Evolutionary conservation across 1,140 invertebrate genomes (phyloP).

Genomic region (Sinella curviseta): DNA sequence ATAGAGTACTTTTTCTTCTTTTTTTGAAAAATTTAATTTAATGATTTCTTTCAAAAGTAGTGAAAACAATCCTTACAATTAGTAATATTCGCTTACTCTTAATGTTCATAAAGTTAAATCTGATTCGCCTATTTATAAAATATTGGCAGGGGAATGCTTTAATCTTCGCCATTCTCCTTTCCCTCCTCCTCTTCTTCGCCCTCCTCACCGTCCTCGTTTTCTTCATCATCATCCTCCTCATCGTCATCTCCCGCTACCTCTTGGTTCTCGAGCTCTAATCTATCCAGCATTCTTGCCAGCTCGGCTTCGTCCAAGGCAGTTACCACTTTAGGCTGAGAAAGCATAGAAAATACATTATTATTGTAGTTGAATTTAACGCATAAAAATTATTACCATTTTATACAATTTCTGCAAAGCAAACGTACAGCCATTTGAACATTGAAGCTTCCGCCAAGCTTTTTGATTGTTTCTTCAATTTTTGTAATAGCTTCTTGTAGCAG

Average conservation of each 20-base stretch:
- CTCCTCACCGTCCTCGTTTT: slow-evolving; percentile 53
- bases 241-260: slow-evolving; percentile 90
- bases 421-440: slow-evolving; percentile 91
- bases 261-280: slow-evolving; percentile 87
- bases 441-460: slow-evolving; percentile 81
- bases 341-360: too few relatives aligned
- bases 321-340: slow-evolving; percentile 87
- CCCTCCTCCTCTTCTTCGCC: slow-evolving; percentile 52
- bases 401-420: slow-evolving; percentile 44
- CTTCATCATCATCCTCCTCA: slow-evolving; percentile 69
- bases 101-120: neutral
- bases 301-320: slow-evolving; percentile 97
- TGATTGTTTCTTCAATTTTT: slow-evolving; percentile 81
- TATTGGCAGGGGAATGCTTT: slow-evolving; percentile 16
- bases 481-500: slow-evolving; percentile 85
- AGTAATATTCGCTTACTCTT: neutral
- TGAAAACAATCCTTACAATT: slow-evolving; percentile 21
- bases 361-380: slow-evolving; percentile 38
- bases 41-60: slow-evolving; percentile 8
- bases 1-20: neutral
- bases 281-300: slow-evolving; percentile 87
- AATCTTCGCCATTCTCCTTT: slow-evolving; percentile 57
- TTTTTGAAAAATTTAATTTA: slow-evolving; percentile 1
- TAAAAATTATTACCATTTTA: neutral
- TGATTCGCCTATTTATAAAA: slow-evolving; percentile 15